Conservation (phyloP, 2,888 invertebrate species). For the Parnassius smintheus region DNA sequence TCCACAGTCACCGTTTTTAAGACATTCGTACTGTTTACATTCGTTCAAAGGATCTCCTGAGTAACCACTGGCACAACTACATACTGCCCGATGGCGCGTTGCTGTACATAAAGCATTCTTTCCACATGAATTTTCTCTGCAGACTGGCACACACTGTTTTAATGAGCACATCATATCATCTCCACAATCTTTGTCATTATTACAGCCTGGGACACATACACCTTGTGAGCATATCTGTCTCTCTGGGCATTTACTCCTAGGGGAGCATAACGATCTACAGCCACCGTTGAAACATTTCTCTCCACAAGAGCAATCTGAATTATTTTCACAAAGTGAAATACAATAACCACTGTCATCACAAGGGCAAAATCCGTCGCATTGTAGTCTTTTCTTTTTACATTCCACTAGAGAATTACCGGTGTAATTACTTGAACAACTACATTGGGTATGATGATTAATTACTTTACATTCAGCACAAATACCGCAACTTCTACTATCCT, state of each 20-base stretch:
- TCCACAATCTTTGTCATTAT: conserved; percentile 89
- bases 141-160: conserved; percentile 86
- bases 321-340: conserved; percentile 83
- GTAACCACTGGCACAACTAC: conserved; percentile 92
- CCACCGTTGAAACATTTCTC: conserved; percentile 88
- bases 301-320: conserved; percentile 89
- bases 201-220: conserved; percentile 89
- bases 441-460: conserved; percentile 91
- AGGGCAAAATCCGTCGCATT: conserved; percentile 89
- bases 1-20: conserved; percentile 88
- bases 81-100: conserved; percentile 90
- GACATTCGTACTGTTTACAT: conserved; percentile 89
- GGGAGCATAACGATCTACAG: conserved; percentile 87
- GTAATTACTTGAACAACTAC: conserved; percentile 90
- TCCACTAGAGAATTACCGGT: conserved; percentile 90
- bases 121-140: conserved; percentile 87
- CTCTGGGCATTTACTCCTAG: conserved; percentile 85
- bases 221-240: conserved; percentile 89
- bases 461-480: conserved; percentile 91
- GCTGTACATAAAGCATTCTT: conserved; percentile 89
- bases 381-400: conserved; percentile 86
- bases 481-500: conserved; percentile 87
- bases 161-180: conserved; percentile 86
- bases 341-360: conserved; percentile 92
- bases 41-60: conserved; percentile 89